phyloP scores from a whole-genome alignment of 1,140 invertebrate genomes.

The Antheraea pernyi region DNA sequence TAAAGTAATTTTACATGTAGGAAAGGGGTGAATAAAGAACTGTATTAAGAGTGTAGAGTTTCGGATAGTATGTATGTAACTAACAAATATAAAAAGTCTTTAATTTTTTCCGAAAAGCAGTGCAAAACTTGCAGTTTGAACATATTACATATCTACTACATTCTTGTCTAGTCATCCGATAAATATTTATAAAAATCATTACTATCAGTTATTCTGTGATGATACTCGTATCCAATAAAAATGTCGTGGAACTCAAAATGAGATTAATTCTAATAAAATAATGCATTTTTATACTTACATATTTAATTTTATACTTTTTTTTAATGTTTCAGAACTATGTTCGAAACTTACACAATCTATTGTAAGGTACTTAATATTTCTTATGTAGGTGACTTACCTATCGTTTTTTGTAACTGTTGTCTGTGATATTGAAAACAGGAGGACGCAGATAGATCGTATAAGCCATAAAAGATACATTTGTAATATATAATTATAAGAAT shows the following conservation, averaged over 20 bases:
- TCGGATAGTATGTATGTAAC: background rate
- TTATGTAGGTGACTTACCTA: background rate
- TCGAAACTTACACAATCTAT: background rate
- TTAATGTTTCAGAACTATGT: background rate
- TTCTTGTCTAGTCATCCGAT: background rate
- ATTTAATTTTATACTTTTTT: too few relatives aligned
- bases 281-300: too few relatives aligned
- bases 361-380: background rate
- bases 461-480: constrained; percentile 19
- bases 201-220: background rate
- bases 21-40: background rate
- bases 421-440: constrained; percentile 28
- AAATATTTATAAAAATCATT: background rate
- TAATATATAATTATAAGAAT: constrained; percentile 11
- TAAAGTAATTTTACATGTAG: constrained; percentile 3
- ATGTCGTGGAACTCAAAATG: too few relatives aligned
- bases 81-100: background rate
- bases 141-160: background rate
- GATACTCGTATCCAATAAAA: too few relatives aligned
- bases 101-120: too few relatives aligned
- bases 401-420: constrained; percentile 5
- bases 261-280: too few relatives aligned
- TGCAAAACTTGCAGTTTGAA: too few relatives aligned
- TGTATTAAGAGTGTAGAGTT: background rate
- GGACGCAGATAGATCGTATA: constrained; percentile 14